Percentiles rank a stretch among this genome's conserved stretches.
phyloP scores from a whole-genome alignment of 1,140 invertebrate species.

The Luehdorfia chinensis region DNA sequence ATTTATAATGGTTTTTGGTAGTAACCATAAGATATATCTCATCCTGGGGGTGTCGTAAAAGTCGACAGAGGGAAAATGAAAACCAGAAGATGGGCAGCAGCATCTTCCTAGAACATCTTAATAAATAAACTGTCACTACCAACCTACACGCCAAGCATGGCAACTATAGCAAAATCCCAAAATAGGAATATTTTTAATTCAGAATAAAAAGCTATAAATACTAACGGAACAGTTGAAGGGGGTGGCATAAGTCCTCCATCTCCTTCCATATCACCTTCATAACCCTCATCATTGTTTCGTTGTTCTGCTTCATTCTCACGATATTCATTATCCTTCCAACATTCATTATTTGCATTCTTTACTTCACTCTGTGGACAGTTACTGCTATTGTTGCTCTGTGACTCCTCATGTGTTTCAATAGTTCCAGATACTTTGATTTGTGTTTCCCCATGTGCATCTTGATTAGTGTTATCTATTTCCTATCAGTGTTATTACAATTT shows the following conservation, averaged over 20 bases:
- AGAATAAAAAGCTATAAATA: conserved; percentile 18
- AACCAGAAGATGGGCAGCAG: no score
- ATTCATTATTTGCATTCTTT: conserved; percentile 22
- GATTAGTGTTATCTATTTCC: conserved; percentile 39
- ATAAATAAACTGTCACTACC: no score
- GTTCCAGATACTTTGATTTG: conserved; percentile 20
- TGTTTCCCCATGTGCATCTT: conserved; percentile 27
- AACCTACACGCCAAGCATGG: no score
- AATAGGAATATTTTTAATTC: no score
- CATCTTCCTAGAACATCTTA: no score
- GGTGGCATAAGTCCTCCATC: conserved; percentile 87
- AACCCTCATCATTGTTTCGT: conserved; percentile 63
- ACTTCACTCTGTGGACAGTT: conserved; percentile 50
- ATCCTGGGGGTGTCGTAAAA: no score
- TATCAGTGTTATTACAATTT: conserved; percentile 45
- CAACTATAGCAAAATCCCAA: no score
- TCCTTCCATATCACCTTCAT: conserved; percentile 78
- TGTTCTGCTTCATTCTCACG: conserved; percentile 27
- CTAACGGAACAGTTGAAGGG: conserved; percentile 74
- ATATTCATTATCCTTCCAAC: conserved; percentile 35
- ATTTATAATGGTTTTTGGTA: no score
- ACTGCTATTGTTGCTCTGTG: conserved; percentile 21
- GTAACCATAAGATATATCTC: no score
- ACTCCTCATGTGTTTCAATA: neutral
- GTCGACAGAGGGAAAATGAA: no score